A percentile compares a stretch with the other conserved stretches of the same genome.
These are phyloP conservation scores for Acanthornis magna DNA, from an alignment of 2,797 vertebrate species.

Conservation along the genomic window DNA sequence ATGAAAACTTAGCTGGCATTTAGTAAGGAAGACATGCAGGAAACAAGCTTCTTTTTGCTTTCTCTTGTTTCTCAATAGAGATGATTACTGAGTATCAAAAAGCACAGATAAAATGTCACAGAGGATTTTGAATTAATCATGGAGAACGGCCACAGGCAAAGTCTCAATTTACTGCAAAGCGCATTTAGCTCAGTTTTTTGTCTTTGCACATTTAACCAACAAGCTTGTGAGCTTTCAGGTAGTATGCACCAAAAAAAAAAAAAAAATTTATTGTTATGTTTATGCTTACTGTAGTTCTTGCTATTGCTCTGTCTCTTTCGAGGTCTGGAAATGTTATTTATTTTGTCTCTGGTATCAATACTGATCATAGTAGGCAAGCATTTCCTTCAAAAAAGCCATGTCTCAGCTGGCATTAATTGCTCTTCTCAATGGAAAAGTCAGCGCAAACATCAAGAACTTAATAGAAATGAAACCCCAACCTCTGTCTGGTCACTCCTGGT, in stretches of 20 bases:
- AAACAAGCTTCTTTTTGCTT: not conserved
- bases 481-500: constrained; percentile 4
- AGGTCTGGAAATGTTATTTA: constrained; percentile 35
- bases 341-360: constrained; percentile 25
- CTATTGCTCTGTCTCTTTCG: constrained; percentile 5
- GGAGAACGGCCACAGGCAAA: not conserved
- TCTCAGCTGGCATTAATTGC: constrained; percentile 6
- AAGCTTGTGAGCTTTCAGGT: not conserved
- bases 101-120: not conserved
- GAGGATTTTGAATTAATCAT: not conserved
- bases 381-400: not conserved
- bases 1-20: not conserved
- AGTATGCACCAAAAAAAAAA: not conserved
- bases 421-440: constrained; percentile 31
- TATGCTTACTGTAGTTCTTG: constrained; percentile 30
- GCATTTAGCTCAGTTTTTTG: not conserved
- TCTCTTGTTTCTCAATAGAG: not conserved
- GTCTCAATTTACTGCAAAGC: not conserved
- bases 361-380: not conserved
- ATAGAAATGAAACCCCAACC: constrained; percentile 2
- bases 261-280: not conserved
- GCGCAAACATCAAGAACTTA: constrained; percentile 35
- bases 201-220: not conserved
- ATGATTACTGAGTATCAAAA: not conserved
- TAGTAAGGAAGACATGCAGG: not conserved